Conservation (phyloP, 2,113 vertebrate species). For the Callithrix jacchus region DNA sequence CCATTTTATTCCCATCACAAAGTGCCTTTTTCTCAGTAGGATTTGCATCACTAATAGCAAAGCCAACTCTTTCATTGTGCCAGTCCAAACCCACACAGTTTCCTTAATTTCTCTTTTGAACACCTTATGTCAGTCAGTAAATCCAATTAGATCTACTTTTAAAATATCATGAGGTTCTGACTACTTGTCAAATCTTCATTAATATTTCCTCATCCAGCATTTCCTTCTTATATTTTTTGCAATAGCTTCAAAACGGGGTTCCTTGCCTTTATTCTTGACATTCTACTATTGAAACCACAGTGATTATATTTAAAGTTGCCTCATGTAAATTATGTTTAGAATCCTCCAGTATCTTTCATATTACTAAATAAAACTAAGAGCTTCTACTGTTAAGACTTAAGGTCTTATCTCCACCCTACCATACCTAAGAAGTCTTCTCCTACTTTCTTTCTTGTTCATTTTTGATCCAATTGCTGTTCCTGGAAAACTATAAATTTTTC, state of each 20-base stretch:
- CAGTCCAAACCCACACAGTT: background rate
- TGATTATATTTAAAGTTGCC: background rate
- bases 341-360: background rate
- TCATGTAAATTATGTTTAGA: background rate
- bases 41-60: background rate
- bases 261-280: background rate
- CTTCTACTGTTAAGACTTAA: background rate
- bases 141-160: background rate
- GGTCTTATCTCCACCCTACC: background rate
- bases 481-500: background rate
- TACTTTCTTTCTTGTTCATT: background rate
- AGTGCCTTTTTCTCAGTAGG: background rate
- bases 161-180: background rate
- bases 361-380: background rate
- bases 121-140: background rate
- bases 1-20: too few species aligned
- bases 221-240: background rate
- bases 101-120: background rate
- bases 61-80: background rate
- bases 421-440: background rate
- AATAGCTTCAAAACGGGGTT: background rate
- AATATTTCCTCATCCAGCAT: too few species aligned
- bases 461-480: background rate
- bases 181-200: background rate
- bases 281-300: background rate